Evolutionary conservation across 2,797 vertebrate genomes (phyloP), one percentile per base, ranked within the genome.

Genomic region (Enteromius thamalakanensis): DNA sequence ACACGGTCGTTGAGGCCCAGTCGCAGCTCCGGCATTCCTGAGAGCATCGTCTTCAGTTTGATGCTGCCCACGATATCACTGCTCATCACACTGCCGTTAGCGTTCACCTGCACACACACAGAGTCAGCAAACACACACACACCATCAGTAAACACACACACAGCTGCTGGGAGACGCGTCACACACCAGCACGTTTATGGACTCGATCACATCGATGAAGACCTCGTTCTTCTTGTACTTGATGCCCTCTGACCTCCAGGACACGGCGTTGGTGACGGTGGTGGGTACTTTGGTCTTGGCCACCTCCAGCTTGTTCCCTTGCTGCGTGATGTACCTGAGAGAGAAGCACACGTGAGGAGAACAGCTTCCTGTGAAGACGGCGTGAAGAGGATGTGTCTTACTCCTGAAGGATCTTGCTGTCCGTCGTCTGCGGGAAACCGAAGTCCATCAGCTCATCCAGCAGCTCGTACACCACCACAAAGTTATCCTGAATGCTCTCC

Each of bases 31-130:
- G 98, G 98, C 98, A 99, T 99, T 47, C 98, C 98, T 0, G 98
- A 99, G 23, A 99, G 95, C 98, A 99, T 99, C 91, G 26, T 26
- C 26, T 26, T 26, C 26, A 26, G 26, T 26, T 98, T 99, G 79
- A 99, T 99, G 90, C 97, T 99, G 19, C 98, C 98, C 0, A 99
- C 98, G 0, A 99, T 99, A 92, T 99, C 98, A 1, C 98, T 99
- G 55, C 98, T 95, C 0, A 99, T 89, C 1, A 99, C 98, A 0
- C 99, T 99, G 0, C 98, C 97, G 0, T 99, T 99, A 89, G 98
- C 98, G 78, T 98, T 99, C 71, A 99, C 98, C 98, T 42, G 26
- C 34, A 34, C 34, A 34, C 34, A 34, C 34, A 34, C 34, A 34
- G 34, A 34, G 34, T 34, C 34, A 34, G 34, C 34, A 34, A 34